A percentile compares a stretch with the other conserved stretches of the same genome.
phyloP scores from a whole-genome alignment of 2,113 vertebrate species.

The Spea multiplicata region DNA sequence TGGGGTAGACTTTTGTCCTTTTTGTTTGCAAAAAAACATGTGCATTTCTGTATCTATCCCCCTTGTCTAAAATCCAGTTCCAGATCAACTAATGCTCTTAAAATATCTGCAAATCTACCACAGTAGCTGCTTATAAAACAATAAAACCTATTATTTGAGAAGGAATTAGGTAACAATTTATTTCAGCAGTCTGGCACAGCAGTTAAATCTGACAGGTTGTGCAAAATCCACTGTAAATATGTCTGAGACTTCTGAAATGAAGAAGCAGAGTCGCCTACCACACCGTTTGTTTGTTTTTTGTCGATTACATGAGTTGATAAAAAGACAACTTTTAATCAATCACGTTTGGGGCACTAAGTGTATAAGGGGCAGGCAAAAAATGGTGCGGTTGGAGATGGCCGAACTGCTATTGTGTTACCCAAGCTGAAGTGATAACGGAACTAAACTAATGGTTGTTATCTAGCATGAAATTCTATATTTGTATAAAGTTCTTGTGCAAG shows the following conservation, averaged over 20 bases:
- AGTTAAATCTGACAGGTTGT: constrained; percentile 62
- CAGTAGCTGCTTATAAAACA: constrained; percentile 68
- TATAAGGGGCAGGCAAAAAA: no score
- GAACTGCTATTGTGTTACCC: no score
- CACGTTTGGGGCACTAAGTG: no score
- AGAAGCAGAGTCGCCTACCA: neutral
- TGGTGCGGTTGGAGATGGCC: no score
- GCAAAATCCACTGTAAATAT: constrained; percentile 57
- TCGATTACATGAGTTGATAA: no score
- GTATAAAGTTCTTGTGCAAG: no score
- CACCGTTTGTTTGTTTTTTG: no score
- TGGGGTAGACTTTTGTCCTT: neutral
- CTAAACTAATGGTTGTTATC: no score
- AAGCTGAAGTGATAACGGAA: no score
- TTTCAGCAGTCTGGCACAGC: constrained; percentile 56
- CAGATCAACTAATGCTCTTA: constrained; percentile 70
- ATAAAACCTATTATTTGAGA: constrained; percentile 58
- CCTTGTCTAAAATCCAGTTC: constrained; percentile 61
- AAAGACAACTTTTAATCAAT: no score
- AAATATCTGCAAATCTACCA: constrained; percentile 63
- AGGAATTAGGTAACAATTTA: constrained; percentile 64
- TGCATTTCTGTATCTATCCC: constrained; percentile 55
- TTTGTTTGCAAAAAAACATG: neutral
- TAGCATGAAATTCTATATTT: no score
- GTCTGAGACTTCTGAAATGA: constrained; percentile 49